Conservation (phyloP, 2,113 vertebrate species). For the Oplegnathus fasciatus region DNA sequence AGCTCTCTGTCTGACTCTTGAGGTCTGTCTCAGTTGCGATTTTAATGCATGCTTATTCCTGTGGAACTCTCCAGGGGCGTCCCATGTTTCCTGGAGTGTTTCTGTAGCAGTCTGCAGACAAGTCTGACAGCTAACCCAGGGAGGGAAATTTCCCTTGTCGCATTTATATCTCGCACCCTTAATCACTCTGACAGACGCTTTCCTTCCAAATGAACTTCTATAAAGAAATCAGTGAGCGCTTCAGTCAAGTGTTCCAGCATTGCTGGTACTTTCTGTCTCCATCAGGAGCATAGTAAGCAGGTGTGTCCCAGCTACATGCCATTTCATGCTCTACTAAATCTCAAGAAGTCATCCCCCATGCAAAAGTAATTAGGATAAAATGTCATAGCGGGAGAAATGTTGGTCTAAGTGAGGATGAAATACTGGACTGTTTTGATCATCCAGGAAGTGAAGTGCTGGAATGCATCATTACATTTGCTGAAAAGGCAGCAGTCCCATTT, state of each 20-base stretch:
- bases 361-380: constrained; percentile 40
- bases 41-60: constrained; percentile 48
- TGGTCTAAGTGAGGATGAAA: constrained; percentile 30
- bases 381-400: constrained; percentile 8
- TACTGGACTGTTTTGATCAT: constrained; percentile 38
- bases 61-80: constrained; percentile 31
- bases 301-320: constrained; percentile 28
- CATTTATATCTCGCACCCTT: constrained; percentile 33
- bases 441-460: constrained; percentile 49
- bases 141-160: constrained; percentile 39
- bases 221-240: constrained; percentile 17
- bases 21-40: constrained; percentile 21
- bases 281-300: constrained; percentile 22
- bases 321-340: constrained; percentile 40
- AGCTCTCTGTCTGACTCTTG: constrained; percentile 30
- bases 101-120: constrained; percentile 47
- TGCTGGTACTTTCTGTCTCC: constrained; percentile 4
- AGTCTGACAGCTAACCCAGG: constrained; percentile 61
- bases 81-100: constrained; percentile 39
- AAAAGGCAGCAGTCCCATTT: constrained; percentile 50
- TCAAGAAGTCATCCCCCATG: constrained; percentile 27
- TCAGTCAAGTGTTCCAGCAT: constrained; percentile 10
- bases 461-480: constrained; percentile 45
- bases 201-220: constrained; percentile 25
- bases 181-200: constrained; percentile 55